Conservation (phyloP, 2,888 invertebrate genomes). For the Acronicta leporina region DNA sequence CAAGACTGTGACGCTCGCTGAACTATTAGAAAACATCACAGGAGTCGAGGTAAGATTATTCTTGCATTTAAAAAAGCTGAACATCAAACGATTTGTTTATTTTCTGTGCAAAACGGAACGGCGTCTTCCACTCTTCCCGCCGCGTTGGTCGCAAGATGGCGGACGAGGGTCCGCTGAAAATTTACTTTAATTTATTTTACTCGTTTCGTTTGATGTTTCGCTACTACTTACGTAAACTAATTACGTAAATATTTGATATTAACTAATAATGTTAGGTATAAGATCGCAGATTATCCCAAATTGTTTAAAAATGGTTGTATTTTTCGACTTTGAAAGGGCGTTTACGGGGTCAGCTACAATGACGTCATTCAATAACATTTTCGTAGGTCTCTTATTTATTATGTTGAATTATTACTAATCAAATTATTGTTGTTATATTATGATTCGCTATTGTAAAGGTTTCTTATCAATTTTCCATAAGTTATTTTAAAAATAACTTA, state of each 20-base stretch:
- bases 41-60: slow-evolving; percentile 78
- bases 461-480: no score
- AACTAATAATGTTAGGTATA: not conserved
- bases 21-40: slow-evolving; percentile 79
- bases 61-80: slow-evolving; percentile 30
- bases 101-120: slow-evolving; percentile 86
- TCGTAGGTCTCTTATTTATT: not conserved
- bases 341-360: slow-evolving; percentile 52
- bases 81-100: slow-evolving; percentile 66
- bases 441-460: no score
- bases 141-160: slow-evolving; percentile 74
- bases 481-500: no score
- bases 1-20: slow-evolving; percentile 78
- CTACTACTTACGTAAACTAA: slow-evolving; percentile 1
- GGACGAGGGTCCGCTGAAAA: slow-evolving; percentile 20
- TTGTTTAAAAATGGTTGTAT: not conserved
- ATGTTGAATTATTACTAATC: no score
- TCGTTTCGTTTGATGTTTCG: slow-evolving; percentile 41
- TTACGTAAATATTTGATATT: no score
- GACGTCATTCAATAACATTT: slow-evolving; percentile 19
- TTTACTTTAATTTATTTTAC: not conserved
- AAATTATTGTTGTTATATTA: no score
- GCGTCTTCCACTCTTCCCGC: slow-evolving; percentile 74
- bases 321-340: slow-evolving; percentile 10
- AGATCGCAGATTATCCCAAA: not conserved